phyloP scores from a whole-genome alignment of 2,888 invertebrate species.

The Bugulina stolonifera region DNA sequence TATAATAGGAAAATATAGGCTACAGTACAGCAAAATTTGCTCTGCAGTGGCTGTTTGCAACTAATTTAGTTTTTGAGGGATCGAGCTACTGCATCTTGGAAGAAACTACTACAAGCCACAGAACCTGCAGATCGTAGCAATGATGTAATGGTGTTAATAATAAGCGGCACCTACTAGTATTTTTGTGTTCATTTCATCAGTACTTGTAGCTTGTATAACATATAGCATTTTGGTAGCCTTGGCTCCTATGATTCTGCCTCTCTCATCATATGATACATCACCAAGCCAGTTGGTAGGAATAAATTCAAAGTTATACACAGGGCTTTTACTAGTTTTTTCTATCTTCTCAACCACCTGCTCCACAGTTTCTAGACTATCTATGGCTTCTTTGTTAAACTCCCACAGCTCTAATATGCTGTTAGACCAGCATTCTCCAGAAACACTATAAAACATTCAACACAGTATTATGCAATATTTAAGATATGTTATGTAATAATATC shows the following conservation, averaged over 20 bases:
- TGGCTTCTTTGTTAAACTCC: constrained; percentile 36
- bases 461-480: too few species aligned
- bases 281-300: constrained; percentile 11
- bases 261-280: constrained; percentile 14
- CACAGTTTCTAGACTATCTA: constrained; percentile 34
- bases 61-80: too few species aligned
- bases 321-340: not conserved
- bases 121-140: too few species aligned
- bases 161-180: not conserved
- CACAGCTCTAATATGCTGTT: constrained; percentile 40
- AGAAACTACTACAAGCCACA: too few species aligned
- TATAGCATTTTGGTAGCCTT: constrained; percentile 18
- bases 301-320: not conserved
- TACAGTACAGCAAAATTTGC: too few species aligned
- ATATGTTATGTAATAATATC: too few species aligned
- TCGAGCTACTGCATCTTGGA: too few species aligned
- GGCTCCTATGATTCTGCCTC: not conserved
- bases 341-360: constrained; percentile 31
- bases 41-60: too few species aligned
- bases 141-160: too few species aligned
- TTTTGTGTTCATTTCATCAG: constrained; percentile 14
- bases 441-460: constrained; percentile 30
- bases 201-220: constrained; percentile 13
- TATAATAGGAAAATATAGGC: too few species aligned
- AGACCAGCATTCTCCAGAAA: constrained; percentile 35